phyloP scores from a whole-genome alignment of 92 coral and sea anemone genomes.

The Umimayanthus chanpuru region DNA sequence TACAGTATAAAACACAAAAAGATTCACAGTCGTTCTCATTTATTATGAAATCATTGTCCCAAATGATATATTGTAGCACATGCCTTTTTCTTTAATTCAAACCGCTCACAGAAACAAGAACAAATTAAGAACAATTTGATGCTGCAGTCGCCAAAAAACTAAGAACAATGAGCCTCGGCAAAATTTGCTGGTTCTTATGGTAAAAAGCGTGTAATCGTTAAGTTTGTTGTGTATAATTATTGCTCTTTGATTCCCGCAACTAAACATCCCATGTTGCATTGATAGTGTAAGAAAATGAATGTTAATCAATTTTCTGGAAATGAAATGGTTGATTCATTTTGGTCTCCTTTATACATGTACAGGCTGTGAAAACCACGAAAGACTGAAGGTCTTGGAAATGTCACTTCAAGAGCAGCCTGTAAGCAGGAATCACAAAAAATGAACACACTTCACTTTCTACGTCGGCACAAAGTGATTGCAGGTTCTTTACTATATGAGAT shows the following conservation, averaged over 20 bases:
- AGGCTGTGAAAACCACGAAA: conserved; percentile 5
- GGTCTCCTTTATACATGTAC: not conserved
- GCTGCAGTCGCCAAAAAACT: too few species aligned
- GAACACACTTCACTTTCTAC: not conserved
- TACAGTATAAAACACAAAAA: too few species aligned
- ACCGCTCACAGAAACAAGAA: too few species aligned
- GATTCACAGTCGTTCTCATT: too few species aligned
- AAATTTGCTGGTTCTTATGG: too few species aligned
- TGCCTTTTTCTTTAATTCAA: too few species aligned
- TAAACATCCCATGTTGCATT: not conserved
- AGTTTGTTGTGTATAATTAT: not conserved
- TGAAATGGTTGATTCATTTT: too few species aligned
- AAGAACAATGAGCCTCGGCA: too few species aligned
- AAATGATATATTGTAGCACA: too few species aligned
- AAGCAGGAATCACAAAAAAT: not conserved
- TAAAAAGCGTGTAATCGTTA: not conserved
- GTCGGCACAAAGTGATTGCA: not conserved
- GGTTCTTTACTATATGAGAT: not conserved
- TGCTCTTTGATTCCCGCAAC: not conserved
- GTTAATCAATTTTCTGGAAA: not conserved
- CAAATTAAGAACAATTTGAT: too few species aligned
- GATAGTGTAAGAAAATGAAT: not conserved
- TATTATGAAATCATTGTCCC: too few species aligned
- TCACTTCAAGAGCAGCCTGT: not conserved
- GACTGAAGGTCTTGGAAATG: not conserved